Percentiles rank a stretch among this genome's conserved stretches.
These are phyloP conservation scores for Nylanderia fulva DNA, from an alignment of 1,140 invertebrate species.

Conservation along the genomic window DNA sequence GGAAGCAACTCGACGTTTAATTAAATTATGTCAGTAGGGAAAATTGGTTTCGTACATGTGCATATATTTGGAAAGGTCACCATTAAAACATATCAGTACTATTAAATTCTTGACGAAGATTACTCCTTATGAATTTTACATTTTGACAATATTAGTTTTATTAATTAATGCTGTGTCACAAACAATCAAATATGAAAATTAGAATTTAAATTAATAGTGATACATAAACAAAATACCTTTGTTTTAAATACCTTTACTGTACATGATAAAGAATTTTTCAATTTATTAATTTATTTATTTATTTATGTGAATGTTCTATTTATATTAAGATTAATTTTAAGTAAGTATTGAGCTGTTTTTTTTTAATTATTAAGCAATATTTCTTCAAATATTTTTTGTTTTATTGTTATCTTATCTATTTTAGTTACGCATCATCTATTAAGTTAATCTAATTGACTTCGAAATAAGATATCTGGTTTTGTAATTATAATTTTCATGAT, in stretches of 20 bases:
- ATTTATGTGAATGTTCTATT: background rate
- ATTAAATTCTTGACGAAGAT: background rate
- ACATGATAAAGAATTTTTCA: background rate
- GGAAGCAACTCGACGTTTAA: background rate
- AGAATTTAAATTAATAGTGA: background rate
- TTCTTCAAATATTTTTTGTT: background rate
- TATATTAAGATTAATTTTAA: background rate
- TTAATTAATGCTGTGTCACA: background rate
- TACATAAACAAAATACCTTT: background rate
- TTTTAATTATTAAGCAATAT: background rate
- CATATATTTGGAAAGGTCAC: background rate
- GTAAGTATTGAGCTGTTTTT: background rate
- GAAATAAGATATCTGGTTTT: background rate
- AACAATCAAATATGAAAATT: background rate
- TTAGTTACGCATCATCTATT: background rate
- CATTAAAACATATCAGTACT: background rate
- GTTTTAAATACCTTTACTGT: too few relatives aligned
- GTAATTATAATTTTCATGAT: slow-evolving; percentile 18
- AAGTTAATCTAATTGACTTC: background rate
- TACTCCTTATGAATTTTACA: background rate
- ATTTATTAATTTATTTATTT: slow-evolving; percentile 23
- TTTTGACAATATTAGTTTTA: background rate
- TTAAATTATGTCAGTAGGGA: slow-evolving; percentile 13
- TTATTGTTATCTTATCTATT: background rate
- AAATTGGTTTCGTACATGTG: slow-evolving; percentile 27